These are phyloP conservation scores for Oceanites oceanicus DNA, from an alignment of 2,113 vertebrate species.

Conservation along the genomic window DNA sequence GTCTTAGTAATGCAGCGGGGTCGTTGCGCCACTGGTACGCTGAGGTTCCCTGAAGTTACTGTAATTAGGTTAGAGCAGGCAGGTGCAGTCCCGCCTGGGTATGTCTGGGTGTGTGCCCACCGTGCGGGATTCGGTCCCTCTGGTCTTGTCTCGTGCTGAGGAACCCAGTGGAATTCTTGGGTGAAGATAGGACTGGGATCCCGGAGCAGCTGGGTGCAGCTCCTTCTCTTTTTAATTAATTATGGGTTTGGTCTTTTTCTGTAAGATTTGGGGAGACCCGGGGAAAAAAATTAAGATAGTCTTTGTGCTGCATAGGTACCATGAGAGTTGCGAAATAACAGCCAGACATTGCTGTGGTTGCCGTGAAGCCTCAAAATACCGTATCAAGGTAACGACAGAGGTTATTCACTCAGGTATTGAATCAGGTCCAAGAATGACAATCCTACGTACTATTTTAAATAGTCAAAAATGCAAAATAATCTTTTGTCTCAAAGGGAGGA, in stretches of 20 bases:
- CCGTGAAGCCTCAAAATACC: neutral
- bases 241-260: neutral
- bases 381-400: accelerated
- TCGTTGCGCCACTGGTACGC: accelerated
- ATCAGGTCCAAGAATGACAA: neutral
- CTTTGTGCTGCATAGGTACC: neutral
- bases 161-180: neutral
- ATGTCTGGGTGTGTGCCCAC: accelerated
- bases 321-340: neutral
- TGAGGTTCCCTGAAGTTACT: neutral
- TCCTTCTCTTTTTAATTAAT: neutral
- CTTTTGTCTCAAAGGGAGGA: neutral
- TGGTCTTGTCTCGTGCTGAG: neutral
- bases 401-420: too few species aligned
- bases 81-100: accelerated
- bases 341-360: neutral
- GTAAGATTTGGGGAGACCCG: accelerated
- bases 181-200: accelerated
- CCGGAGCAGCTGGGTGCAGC: neutral
- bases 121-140: accelerated
- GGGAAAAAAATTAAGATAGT: neutral
- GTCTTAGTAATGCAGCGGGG: neutral
- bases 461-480: neutral
- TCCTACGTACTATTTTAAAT: neutral
- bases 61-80: accelerated